These are phyloP conservation scores for Nymphicus hollandicus DNA, from an alignment of 2,113 vertebrate species.

Conservation along the genomic window DNA sequence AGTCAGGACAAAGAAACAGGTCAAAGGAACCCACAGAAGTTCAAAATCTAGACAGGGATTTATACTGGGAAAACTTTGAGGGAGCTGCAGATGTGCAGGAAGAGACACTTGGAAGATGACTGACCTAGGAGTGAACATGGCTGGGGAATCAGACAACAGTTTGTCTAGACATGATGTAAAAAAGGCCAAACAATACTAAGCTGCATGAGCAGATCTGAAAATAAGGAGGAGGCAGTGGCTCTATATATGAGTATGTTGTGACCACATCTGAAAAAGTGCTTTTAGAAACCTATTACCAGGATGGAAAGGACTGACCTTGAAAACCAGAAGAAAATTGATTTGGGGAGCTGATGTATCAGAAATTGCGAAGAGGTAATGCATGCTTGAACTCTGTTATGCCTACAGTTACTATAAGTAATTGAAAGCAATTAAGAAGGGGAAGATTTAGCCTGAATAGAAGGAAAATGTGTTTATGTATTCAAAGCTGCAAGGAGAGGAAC, in stretches of 20 bases:
- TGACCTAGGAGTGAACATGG: background rate
- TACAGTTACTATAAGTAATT: conserved; percentile 37
- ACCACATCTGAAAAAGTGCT: conserved; percentile 1
- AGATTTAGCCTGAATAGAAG: conserved; percentile 20
- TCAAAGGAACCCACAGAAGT: background rate
- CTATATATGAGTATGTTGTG: background rate
- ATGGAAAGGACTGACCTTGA: background rate
- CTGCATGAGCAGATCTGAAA: conserved; percentile 18
- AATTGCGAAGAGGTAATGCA: conserved; percentile 25
- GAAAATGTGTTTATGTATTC: conserved; percentile 17
- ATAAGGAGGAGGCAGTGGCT: background rate
- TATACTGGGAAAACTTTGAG: background rate
- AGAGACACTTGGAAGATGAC: background rate
- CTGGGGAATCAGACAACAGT: conserved; percentile 21
- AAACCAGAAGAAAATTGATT: conserved; percentile 32
- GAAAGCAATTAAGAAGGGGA: conserved; percentile 28
- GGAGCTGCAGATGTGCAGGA: background rate
- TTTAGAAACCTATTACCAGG: conserved; percentile 17
- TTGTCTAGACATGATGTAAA: conserved; percentile 43
- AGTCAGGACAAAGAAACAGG: conserved; percentile 3
- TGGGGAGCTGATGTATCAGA: conserved; percentile 2
- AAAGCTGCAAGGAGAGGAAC: background rate
- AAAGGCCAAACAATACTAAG: conserved; percentile 37
- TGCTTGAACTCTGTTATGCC: conserved; percentile 20
- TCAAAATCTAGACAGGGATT: background rate